Evolutionary conservation across 2,797 vertebrate genomes (phyloP).

Genomic region (Acomys russatus): DNA sequence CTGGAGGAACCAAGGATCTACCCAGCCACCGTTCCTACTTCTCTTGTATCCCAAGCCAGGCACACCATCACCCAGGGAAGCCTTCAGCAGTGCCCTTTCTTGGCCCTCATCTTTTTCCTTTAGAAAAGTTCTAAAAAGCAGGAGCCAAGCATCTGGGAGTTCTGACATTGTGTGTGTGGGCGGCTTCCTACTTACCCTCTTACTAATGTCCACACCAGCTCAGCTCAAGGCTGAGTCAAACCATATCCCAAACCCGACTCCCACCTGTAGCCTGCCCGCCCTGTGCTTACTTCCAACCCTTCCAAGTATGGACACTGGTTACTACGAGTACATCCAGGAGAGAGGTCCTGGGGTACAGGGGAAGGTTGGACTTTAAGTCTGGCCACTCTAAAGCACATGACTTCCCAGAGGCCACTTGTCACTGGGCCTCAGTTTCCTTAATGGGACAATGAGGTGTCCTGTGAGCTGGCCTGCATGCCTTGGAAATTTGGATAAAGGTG

Average conservation of each 20-base stretch:
- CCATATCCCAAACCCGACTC: background rate
- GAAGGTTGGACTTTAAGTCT: background rate
- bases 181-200: constrained; percentile 39
- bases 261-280: background rate
- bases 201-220: constrained; percentile 58
- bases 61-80: background rate
- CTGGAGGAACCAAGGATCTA: background rate
- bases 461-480: background rate
- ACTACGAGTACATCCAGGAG: background rate
- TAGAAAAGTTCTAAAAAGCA: constrained; percentile 1
- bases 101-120: background rate
- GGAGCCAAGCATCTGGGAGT: constrained; percentile 54
- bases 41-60: background rate
- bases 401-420: background rate
- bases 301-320: background rate
- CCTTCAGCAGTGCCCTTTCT: background rate
- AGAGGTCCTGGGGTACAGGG: background rate
- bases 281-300: background rate
- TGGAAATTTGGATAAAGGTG: background rate
- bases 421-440: background rate
- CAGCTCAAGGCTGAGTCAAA: constrained; percentile 14
- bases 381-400: background rate
- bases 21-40: background rate
- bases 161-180: constrained; percentile 53
- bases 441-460: rapidly evolving